Base-by-base conservation (phyloP, 1,140 invertebrate species). In the Drosophila navojoa region DNA sequence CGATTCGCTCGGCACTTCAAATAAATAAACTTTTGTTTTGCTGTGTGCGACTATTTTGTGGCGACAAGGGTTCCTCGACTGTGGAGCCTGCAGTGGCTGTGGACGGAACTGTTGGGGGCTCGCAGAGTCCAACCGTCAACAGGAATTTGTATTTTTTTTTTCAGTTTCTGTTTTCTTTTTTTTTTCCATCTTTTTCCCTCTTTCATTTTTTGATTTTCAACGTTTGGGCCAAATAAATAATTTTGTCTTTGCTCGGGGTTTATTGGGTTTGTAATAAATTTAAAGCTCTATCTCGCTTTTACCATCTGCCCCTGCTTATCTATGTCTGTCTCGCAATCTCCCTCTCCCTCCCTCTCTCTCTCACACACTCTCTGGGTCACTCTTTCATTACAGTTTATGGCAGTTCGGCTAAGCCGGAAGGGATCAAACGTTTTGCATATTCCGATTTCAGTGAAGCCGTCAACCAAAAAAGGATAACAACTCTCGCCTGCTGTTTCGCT, bases 391-490 rank as follows among this genome's bases (percentile, higher is more conserved):
- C 44, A 63, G 59, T 72, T 72, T 59, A 72, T 76, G 85, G 85
- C 74, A 71, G 27, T 29, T 67, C 76, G 53, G 62, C 74, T 85
- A 81, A 87, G 82, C 81, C 82, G 81, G 82, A 87, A 86, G 82
- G 81, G 81, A 86, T 87, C 81, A 82, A 86, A 86, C 79, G 82
- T 80, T 85, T 85, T 81, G 68, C 71, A 74, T 74, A 74, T 71
- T 69, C 59, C 59, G 32, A 32, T 68, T 54, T 42, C 70, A 73
- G 47, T 45, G 42, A 66, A 54, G 35, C 13, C 40, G 40, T 67
- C 60, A 66, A 62, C 42, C 38, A 61, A 66, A 84, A 38, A 79
- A 61, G 58, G 60, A 75, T 74, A 82, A 77, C 49, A 77, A 64
- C 76, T 77, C 75, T 32, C 32, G 49, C 71, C 72, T 68, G 40